Evolutionary conservation across 1,140 invertebrate species (phyloP), one percentile per base, ranked within the genome.

Genomic region (Bombus polaris): DNA sequence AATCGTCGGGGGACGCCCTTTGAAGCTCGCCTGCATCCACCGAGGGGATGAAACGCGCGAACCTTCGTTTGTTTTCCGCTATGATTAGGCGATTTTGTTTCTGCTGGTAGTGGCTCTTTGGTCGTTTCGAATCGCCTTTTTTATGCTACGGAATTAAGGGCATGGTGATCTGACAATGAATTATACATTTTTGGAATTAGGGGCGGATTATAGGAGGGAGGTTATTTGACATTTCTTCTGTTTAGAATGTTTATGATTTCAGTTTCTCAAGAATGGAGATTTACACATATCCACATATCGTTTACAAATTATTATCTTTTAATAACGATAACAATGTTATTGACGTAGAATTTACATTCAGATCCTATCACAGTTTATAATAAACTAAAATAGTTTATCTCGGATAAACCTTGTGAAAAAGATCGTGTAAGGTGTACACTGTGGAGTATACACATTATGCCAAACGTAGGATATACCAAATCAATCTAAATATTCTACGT

Each of bases 81-180:
- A 22, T 57, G 74, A 76, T 76, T 57, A 76, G 47, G 4, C 74
- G 35, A 75, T 53, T 32, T 75, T 44, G 39, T 25, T 32, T 35
- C 15, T 35, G 32, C 15, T 15, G 65, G n/a, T 32, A 13, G 42
- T 39, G 32, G 1, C 35, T 76, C 47, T 76, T 76, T 57, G 47
- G 57, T 75, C 12, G 74, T 74, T 74, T 74, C 44, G 44, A 53
- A 32, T 74, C 22, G 32, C 15, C 15, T 28, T 32, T 47, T 66
- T 66, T 22, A 6, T 15, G 15, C 32, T 66, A 32, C 8, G 6
- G 32, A 18, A 32, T 18, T 10, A 35, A 35, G 65, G 32, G 15
- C 13, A 35, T 22, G 32, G n/a, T 9, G 18, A 35, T 53, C 15
- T 3, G 15, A 22, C 5, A 53, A 53, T 8, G n/a, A 66, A 2